A percentile compares a stretch with the other conserved stretches of the same genome.
These are phyloP conservation scores for Trichogramma evanescens DNA, from an alignment of 2,888 invertebrate species.

Conservation along the genomic window DNA sequence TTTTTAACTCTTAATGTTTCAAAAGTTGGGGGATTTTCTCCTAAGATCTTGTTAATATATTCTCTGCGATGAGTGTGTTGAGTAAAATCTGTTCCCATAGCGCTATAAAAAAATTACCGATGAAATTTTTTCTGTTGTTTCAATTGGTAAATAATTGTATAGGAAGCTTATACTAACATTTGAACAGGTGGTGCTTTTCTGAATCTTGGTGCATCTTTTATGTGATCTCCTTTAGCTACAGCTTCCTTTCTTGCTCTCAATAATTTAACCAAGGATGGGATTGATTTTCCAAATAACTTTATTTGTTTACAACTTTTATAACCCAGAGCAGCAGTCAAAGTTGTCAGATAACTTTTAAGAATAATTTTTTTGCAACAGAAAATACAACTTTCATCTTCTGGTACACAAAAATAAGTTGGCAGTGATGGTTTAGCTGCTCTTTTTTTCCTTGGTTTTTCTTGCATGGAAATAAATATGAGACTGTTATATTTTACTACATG, in stretches of 20 bases:
- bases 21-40: conserved; percentile 31
- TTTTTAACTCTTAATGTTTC: conserved; percentile 29
- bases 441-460: conserved; percentile 18
- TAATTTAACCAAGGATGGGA: conserved; percentile 33
- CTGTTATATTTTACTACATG: conserved; percentile 25
- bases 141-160: conserved; percentile 1
- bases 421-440: neutral
- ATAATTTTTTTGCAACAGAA: conserved; percentile 31
- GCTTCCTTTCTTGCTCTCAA: conserved; percentile 27
- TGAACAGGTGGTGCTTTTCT: conserved; percentile 20
- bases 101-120: conserved; percentile 23
- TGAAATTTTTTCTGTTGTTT: neutral
- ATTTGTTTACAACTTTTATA: conserved; percentile 26
- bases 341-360: conserved; percentile 20
- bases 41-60: conserved; percentile 32
- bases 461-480: conserved; percentile 30
- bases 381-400: conserved; percentile 31
- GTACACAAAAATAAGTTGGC: conserved; percentile 31
- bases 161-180: conserved; percentile 23
- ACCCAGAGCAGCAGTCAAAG: conserved; percentile 26
- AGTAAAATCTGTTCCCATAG: conserved; percentile 36
- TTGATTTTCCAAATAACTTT: conserved; percentile 32
- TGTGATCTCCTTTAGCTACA: conserved; percentile 11
- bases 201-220: conserved; percentile 18
- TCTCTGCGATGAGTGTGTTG: conserved; percentile 31